A percentile compares a stretch with the other conserved stretches of the same genome.
Conservation (phyloP, 1,140 invertebrate species). For the Drosophila cardini region DNA sequence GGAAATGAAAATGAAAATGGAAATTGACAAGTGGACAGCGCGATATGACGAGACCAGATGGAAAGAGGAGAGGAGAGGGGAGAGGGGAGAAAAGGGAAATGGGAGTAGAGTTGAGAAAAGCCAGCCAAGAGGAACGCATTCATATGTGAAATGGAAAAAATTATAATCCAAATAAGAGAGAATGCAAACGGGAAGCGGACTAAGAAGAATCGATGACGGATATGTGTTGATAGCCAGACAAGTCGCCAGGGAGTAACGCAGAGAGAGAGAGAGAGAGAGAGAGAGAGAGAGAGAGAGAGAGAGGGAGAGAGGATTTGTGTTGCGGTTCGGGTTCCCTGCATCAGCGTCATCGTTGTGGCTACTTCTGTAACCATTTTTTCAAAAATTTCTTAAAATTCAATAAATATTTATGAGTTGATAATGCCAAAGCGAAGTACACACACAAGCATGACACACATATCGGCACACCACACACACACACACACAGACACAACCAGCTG, state of each 20-base stretch:
- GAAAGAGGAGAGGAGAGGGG: background rate
- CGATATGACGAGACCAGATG: conserved; percentile 8
- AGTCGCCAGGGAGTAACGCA: conserved; percentile 16
- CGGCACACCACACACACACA: conserved; percentile 29
- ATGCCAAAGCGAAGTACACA: conserved; percentile 56
- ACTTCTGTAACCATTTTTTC: conserved; percentile 56
- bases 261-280: background rate
- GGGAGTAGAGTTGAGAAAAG: conserved; percentile 11
- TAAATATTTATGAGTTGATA: conserved; percentile 84
- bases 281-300: background rate
- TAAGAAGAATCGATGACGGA: conserved; percentile 52
- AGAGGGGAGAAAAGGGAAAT: background rate
- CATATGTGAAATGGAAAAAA: conserved; percentile 84
- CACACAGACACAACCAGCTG: conserved; percentile 39
- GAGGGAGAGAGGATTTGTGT: background rate
- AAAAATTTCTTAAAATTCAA: conserved; percentile 84
- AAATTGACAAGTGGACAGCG: conserved; percentile 72
- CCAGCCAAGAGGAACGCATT: conserved; percentile 69
- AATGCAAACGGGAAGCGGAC: conserved; percentile 59
- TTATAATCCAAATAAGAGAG: conserved; percentile 82
- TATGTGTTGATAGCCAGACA: conserved; percentile 43
- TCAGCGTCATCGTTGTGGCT: conserved; percentile 18
- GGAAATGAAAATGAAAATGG: conserved; percentile 60
- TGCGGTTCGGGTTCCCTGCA: background rate
- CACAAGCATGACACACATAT: conserved; percentile 16